phyloP scores from a whole-genome alignment of 1,140 invertebrate species.

The Bombus fervidus region DNA sequence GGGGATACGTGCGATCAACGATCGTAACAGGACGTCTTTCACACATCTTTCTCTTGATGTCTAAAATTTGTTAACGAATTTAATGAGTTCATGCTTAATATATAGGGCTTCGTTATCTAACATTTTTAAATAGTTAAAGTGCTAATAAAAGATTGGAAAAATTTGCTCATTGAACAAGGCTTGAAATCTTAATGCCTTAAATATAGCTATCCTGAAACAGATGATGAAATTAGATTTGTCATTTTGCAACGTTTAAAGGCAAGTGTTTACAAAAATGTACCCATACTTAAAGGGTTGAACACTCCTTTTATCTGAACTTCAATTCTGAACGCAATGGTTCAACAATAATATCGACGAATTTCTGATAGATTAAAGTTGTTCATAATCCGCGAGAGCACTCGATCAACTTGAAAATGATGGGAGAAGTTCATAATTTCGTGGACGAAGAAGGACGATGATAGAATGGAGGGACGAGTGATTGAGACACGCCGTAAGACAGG shows the following conservation, averaged over 20 bases:
- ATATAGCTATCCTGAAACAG: too few species aligned
- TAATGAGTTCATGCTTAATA: neutral
- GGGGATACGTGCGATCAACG: conserved; percentile 49
- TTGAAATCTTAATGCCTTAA: too few species aligned
- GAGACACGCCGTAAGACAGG: conserved; percentile 58
- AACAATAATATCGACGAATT: neutral
- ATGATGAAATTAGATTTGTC: neutral
- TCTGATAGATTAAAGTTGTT: neutral
- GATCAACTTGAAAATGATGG: neutral
- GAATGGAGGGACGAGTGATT: conserved; percentile 40
- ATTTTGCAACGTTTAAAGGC: neutral
- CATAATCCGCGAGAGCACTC: neutral
- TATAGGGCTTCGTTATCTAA: neutral
- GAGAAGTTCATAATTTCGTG: conserved; percentile 26
- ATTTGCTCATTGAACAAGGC: neutral
- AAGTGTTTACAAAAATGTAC: too few species aligned
- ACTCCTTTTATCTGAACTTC: too few species aligned
- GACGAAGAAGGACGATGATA: conserved; percentile 1
- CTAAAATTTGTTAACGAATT: neutral
- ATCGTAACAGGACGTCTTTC: neutral
- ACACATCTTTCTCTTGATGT: neutral
- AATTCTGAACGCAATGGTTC: too few species aligned
- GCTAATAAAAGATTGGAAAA: neutral
- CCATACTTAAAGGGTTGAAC: too few species aligned
- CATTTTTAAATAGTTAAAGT: neutral